A percentile compares a stretch with the other conserved stretches of the same genome.
phyloP scores from a whole-genome alignment of 1,140 invertebrate species.

The Aphaenogaster ashmeadi region DNA sequence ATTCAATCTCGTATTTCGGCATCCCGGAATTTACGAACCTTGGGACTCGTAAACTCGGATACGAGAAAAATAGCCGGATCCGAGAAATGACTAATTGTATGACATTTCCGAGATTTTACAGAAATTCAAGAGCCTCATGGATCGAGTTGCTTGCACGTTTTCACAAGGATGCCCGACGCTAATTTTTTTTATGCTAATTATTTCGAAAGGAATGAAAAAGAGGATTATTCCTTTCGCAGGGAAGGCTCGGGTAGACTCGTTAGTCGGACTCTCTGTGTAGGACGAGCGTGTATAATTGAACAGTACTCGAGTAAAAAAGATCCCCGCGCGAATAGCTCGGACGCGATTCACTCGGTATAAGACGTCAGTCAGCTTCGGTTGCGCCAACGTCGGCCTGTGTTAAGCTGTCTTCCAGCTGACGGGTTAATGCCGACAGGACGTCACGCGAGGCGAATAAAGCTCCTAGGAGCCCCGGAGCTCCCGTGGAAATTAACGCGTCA shows the following conservation, averaged over 20 bases:
- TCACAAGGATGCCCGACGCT: background rate
- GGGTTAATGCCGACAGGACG: slow-evolving; percentile 74
- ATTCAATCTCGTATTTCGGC: background rate
- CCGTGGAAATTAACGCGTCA: slow-evolving; percentile 81
- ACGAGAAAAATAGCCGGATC: background rate
- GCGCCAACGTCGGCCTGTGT: slow-evolving; percentile 69
- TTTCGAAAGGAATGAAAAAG: background rate
- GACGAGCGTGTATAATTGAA: slow-evolving; percentile 23
- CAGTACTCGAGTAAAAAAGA: background rate
- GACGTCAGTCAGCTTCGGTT: slow-evolving; percentile 59
- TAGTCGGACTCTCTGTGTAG: background rate
- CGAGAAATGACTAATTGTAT: background rate
- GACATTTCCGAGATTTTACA: background rate
- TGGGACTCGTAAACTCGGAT: background rate
- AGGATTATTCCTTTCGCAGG: background rate
- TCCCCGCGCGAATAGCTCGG: slow-evolving; percentile 15
- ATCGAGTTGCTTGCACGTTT: background rate
- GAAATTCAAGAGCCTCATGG: background rate
- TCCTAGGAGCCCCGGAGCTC: slow-evolving; percentile 56
- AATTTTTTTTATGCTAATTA: slow-evolving; percentile 10
- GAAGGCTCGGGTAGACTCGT: background rate
- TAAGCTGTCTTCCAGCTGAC: slow-evolving; percentile 71
- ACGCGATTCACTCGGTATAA: slow-evolving; percentile 42
- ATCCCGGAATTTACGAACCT: background rate
- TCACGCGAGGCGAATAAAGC: slow-evolving; percentile 77